Evolutionary conservation across 2,113 vertebrate genomes (phyloP).

Genomic region (Ondatra zibethicus): DNA sequence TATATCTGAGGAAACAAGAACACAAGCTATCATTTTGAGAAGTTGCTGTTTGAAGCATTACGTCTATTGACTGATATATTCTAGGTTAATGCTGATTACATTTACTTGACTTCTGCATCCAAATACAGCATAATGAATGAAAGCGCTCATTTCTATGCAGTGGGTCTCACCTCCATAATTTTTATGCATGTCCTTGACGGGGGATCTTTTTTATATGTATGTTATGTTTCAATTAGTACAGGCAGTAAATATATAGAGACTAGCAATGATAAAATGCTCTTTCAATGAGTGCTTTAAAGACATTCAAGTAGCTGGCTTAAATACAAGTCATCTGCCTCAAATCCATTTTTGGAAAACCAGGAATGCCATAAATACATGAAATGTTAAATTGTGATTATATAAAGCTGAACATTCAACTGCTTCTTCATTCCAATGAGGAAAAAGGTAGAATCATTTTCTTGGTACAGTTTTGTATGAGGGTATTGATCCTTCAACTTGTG

Average conservation of each 20-base stretch:
- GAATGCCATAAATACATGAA: slow-evolving; percentile 29
- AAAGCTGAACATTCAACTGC: neutral
- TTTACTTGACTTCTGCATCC: slow-evolving; percentile 37
- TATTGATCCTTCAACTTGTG: neutral
- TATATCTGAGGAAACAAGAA: slow-evolving; percentile 83
- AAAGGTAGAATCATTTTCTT: slow-evolving; percentile 27
- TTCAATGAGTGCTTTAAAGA: slow-evolving; percentile 18
- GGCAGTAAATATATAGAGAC: neutral
- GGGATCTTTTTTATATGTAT: neutral
- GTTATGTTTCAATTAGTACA: slow-evolving; percentile 43
- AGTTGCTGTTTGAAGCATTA: neutral
- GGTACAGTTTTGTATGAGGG: neutral
- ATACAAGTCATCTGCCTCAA: slow-evolving; percentile 6
- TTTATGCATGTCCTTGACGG: slow-evolving; percentile 2
- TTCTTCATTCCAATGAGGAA: slow-evolving; percentile 13
- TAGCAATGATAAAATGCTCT: slow-evolving; percentile 12
- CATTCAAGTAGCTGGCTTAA: slow-evolving; percentile 5
- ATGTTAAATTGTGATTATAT: neutral
- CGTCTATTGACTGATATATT: slow-evolving; percentile 17
- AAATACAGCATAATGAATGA: slow-evolving; percentile 5
- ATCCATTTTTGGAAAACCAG: neutral
- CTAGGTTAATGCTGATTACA: slow-evolving; percentile 35
- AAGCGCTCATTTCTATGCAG: slow-evolving; percentile 15
- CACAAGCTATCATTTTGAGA: slow-evolving; percentile 59
- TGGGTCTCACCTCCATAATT: neutral